Base-by-base conservation (phyloP, 2,888 invertebrate species). In the Clostera curtula region DNA sequence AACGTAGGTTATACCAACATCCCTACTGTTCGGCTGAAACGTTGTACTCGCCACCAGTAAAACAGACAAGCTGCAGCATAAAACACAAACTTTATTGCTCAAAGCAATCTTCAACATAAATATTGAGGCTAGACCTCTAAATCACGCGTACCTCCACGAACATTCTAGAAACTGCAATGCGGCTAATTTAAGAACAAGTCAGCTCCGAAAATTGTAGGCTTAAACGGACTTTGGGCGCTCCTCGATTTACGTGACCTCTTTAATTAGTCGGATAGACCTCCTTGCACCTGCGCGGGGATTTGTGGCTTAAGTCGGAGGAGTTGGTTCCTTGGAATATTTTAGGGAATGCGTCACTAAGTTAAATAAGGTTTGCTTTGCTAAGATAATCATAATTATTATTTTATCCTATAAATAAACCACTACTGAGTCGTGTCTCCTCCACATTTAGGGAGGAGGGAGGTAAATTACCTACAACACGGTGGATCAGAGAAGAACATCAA, bases 271-370 rank as follows among this genome's bases (percentile, higher is more conserved):
- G 65, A 57, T 64, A 64, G 56, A 54, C 59, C 61, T 60, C 51
- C 58, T 59, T 61, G 67, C 73, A 72, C 72, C 73, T 73, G 72
- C 53, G 65, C 54, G 46, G 57, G 58, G 65, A 68, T 67, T 68
- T 68, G 65, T 60, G 54, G 57, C 60, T 57, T 51, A 58, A 57
- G 15, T 10, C 7, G 53, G 49, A 49, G 49, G 37, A 43, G 27
- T 31, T 16, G 32, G 40, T 36, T 39, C n/a, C 44, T 51, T 28
- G 37, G 35, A 45, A 43, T 43, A 49, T 43, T 56, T 24, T n/a
- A n/a, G 30, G 28, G 31, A 31, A 26, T 28, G 31, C 33, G 29
- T 27, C 26, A 26, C 26, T 13, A 18, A 20, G 30, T 19, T 30
- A 29, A 34, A 40, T 24, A 35, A 31, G 29, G 28, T 33, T 35